A percentile compares a stretch with the other conserved stretches of the same genome.
These are phyloP conservation scores for Ophion slaviceki DNA, from an alignment of 2,888 invertebrate species.

Conservation along the genomic window DNA sequence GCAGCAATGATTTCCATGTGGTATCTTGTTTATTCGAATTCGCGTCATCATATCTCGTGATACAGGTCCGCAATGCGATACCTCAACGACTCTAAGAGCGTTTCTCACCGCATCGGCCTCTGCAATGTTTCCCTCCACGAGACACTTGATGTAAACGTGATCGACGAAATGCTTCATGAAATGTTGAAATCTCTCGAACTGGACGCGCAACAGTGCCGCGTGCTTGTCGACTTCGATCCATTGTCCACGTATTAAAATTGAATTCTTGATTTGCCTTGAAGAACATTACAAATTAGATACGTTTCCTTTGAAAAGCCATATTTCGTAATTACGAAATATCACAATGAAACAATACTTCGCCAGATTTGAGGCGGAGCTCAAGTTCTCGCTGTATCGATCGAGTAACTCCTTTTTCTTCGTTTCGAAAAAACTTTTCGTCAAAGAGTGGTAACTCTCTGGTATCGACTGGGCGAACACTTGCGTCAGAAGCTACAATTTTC, in stretches of 20 bases:
- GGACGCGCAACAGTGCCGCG: constrained; percentile 84
- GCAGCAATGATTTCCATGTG: constrained; percentile 87
- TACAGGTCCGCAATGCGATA: constrained; percentile 85
- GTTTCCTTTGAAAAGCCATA: constrained; percentile 85
- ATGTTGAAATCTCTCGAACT: constrained; percentile 86
- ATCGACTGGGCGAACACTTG: constrained; percentile 88
- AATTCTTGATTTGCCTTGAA: constrained; percentile 88
- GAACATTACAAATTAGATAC: constrained; percentile 81
- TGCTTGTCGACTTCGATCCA: constrained; percentile 89
- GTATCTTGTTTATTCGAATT: constrained; percentile 87
- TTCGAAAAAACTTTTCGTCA: constrained; percentile 87
- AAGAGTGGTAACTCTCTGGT: constrained; percentile 84
- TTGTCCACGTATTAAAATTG: constrained; percentile 87
- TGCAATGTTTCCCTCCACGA: constrained; percentile 92
- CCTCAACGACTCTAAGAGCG: constrained; percentile 85
- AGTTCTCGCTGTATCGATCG: constrained; percentile 83
- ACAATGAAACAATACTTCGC: not conserved
- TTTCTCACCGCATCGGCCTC: constrained; percentile 87
- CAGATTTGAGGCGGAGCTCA: constrained; percentile 81
- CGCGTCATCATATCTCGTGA: constrained; percentile 83
- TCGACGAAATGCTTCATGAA: constrained; percentile 87
- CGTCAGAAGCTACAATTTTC: constrained; percentile 86
- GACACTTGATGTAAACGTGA: constrained; percentile 88
- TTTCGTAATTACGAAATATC: not conserved
- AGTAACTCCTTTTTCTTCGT: constrained; percentile 82